phyloP scores from a whole-genome alignment of 2,797 vertebrate species.

The Siniperca obscura region DNA sequence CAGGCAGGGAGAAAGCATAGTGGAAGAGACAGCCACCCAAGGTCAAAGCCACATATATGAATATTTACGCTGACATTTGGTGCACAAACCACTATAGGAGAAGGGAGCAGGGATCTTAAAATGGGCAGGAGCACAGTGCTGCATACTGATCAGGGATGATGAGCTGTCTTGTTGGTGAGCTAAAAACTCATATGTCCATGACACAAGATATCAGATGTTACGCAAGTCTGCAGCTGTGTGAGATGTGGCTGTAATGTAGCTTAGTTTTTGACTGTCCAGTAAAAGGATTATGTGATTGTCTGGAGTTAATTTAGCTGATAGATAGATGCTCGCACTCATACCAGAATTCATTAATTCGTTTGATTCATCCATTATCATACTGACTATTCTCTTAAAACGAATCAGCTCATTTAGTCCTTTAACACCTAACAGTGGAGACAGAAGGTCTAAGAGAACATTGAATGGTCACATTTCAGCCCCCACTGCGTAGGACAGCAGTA shows the following conservation, averaged over 20 bases:
- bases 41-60: slow-evolving; percentile 53
- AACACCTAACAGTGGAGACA: neutral
- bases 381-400: slow-evolving; percentile 16
- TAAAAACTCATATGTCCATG: slow-evolving; percentile 7
- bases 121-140: neutral
- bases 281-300: slow-evolving; percentile 30
- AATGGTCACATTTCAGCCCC: slow-evolving; percentile 48
- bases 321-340: neutral
- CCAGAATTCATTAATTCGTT: neutral
- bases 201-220: slow-evolving; percentile 25
- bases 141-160: slow-evolving; percentile 67
- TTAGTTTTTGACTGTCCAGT: slow-evolving; percentile 23
- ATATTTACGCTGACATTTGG: slow-evolving; percentile 58
- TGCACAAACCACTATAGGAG: slow-evolving; percentile 19
- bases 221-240: slow-evolving; percentile 3
- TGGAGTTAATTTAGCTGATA: slow-evolving; percentile 22
- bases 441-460: slow-evolving; percentile 16
- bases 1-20: neutral
- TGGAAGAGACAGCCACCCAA: slow-evolving; percentile 10
- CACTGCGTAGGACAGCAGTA: slow-evolving; percentile 41
- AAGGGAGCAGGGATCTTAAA: slow-evolving; percentile 48
- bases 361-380: neutral
- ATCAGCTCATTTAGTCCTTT: slow-evolving; percentile 11
- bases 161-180: slow-evolving; percentile 38
- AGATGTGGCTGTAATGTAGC: slow-evolving; percentile 1